Evolutionary conservation across 1,140 invertebrate species (phyloP).

Genomic region (Drosophila melanica): DNA sequence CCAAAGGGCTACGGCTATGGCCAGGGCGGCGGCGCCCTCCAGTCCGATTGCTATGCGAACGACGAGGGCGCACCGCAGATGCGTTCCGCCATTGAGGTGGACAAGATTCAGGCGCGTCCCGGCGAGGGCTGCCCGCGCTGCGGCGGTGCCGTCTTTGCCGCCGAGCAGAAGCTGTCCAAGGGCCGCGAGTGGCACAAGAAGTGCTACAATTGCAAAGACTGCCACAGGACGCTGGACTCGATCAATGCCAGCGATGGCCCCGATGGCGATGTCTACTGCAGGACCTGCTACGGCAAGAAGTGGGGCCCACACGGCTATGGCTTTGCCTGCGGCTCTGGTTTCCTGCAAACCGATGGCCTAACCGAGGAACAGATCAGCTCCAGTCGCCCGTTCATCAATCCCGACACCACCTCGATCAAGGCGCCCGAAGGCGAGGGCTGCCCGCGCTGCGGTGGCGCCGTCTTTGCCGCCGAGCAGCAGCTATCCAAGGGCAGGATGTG

Average conservation of each 20-base stretch:
- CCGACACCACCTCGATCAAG: constrained; percentile 94
- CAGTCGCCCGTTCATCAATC: constrained; percentile 90
- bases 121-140: constrained; percentile 95
- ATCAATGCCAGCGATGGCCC: constrained; percentile 96
- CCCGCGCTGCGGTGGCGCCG: constrained; percentile 95
- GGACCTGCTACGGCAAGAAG: constrained; percentile 88
- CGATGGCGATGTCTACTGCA: constrained; percentile 93
- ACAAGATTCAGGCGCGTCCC: constrained; percentile 90
- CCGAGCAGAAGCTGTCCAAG: constrained; percentile 94
- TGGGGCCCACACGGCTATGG: constrained; percentile 98
- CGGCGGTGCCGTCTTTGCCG: constrained; percentile 94
- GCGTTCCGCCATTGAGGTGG: constrained; percentile 90
- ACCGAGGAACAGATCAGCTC: constrained; percentile 92
- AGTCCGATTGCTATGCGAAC: constrained; percentile 87
- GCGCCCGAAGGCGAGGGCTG: constrained; percentile 95
- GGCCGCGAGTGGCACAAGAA: constrained; percentile 98
- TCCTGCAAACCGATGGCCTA: constrained; percentile 94
- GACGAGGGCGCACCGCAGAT: constrained; percentile 76
- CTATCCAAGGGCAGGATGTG: constrained; percentile 96
- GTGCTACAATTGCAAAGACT: constrained; percentile 98
- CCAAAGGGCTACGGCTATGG: constrained; percentile 97
- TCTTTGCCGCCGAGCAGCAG: constrained; percentile 97
- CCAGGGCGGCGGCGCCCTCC: constrained; percentile 94
- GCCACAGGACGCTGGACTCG: constrained; percentile 95
- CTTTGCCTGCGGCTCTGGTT: constrained; percentile 97